These are phyloP conservation scores for Eupithecia inturbata DNA, from an alignment of 2,888 invertebrate species.

Conservation along the genomic window DNA sequence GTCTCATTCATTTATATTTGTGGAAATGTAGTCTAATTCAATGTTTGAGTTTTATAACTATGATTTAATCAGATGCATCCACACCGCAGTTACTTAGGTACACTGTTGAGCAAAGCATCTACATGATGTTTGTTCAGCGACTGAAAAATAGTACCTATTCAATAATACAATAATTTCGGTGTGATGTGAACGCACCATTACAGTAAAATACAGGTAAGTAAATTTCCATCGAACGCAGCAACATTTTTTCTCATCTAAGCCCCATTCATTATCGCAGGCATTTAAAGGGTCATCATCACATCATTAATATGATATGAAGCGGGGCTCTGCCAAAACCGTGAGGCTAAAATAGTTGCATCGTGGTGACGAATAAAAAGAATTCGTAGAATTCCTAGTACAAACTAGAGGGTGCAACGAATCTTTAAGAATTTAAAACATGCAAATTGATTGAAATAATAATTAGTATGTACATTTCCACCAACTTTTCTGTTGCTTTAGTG, in stretches of 20 bases:
- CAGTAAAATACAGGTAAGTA: not conserved
- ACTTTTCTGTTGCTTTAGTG: not conserved
- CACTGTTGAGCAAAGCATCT: not conserved
- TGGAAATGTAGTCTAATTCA: not conserved
- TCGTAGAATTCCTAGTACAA: constrained; percentile 31
- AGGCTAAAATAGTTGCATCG: constrained; percentile 36
- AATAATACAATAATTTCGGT: not conserved
- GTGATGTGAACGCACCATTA: not conserved
- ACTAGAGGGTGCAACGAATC: constrained; percentile 41
- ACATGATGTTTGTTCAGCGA: not conserved
- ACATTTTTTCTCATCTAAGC: not conserved
- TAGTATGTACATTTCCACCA: not conserved
- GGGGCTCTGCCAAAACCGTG: constrained; percentile 38
- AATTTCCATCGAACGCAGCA: not conserved
- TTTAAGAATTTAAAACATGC: constrained; percentile 31
- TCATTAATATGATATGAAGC: constrained; percentile 30
- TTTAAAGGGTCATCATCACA: constrained; percentile 26
- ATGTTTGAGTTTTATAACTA: not conserved
- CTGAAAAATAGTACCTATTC: not conserved
- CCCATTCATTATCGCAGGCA: constrained; percentile 1
- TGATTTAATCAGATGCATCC: not conserved
- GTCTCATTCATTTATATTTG: constrained; percentile 17
- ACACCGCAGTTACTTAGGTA: not conserved
- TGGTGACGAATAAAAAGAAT: constrained; percentile 35
- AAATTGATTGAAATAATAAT: not conserved